phyloP scores from a whole-genome alignment of 2,797 vertebrate genomes.

The Etheostoma nigrum region DNA sequence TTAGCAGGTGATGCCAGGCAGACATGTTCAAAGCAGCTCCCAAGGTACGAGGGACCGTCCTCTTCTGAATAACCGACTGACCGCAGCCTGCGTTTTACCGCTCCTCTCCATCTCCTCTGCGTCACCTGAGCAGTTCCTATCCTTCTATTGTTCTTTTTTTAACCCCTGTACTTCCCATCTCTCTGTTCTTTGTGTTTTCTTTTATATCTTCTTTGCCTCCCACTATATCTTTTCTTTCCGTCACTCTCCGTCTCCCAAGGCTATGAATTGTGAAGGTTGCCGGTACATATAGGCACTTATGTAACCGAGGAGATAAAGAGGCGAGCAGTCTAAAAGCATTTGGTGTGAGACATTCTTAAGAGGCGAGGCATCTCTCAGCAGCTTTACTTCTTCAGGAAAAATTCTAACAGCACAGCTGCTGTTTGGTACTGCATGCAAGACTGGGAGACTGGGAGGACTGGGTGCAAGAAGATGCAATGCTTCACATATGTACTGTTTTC shows the following conservation, averaged over 20 bases:
- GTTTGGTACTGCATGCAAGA: constrained; percentile 27
- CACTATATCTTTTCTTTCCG: constrained; percentile 7
- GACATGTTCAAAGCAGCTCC: constrained; percentile 67
- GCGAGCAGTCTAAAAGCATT: constrained; percentile 33
- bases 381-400: constrained; percentile 48
- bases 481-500: constrained; percentile 20
- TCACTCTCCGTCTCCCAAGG: constrained; percentile 34
- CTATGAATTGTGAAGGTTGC: constrained; percentile 50
- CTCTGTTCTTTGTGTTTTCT: constrained; percentile 26
- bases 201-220: constrained; percentile 3
- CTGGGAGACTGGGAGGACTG: constrained; percentile 16
- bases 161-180: neutral
- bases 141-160: constrained; percentile 28
- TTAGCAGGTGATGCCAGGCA: constrained; percentile 69
- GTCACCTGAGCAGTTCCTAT: constrained; percentile 36
- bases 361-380: constrained; percentile 25
- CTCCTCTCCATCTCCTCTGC: constrained; percentile 39
- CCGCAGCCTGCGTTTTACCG: constrained; percentile 19
- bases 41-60: constrained; percentile 45
- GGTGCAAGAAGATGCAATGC: constrained; percentile 19
- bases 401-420: constrained; percentile 53
- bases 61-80: constrained; percentile 77
- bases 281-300: constrained; percentile 47
- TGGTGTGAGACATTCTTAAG: constrained; percentile 31
- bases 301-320: constrained; percentile 48